Conservation (phyloP, 2,113 vertebrate species). For the Zosterops japonicus region DNA sequence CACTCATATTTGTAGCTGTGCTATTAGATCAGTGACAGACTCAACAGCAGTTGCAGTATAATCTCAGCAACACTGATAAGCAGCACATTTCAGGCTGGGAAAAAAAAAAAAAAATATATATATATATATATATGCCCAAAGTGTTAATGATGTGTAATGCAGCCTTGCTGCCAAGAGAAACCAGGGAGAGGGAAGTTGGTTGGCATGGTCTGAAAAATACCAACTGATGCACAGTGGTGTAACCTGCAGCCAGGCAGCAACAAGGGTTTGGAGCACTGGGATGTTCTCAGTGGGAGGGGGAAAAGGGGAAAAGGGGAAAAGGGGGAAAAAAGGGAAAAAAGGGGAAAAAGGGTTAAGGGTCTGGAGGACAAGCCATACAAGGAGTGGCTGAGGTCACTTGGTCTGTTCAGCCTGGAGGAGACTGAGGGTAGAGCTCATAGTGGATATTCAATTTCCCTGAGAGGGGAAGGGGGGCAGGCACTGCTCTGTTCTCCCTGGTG, state of each 20-base stretch:
- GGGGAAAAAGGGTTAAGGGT: not conserved
- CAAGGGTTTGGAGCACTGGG: not conserved
- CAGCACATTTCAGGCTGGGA: constrained; percentile 6
- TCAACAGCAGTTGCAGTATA: constrained; percentile 38
- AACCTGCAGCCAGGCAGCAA: not conserved
- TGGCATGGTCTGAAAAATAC: not conserved
- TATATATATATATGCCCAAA: not conserved
- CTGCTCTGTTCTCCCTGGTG: not conserved
- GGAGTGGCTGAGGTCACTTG: not conserved
- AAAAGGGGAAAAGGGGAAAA: not conserved
- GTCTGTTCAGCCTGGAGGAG: not conserved
- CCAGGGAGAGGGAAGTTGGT: not conserved
- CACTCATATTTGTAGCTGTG: constrained; percentile 2
- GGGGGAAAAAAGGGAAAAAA: not conserved
- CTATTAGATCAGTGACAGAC: constrained; percentile 54
- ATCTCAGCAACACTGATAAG: constrained; percentile 43
- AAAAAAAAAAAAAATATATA: not conserved
- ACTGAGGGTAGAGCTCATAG: fast-evolving
- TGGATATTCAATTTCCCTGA: fast-evolving
- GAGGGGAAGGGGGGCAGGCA: not conserved
- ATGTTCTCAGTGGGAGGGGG: not conserved
- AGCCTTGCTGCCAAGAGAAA: not conserved
- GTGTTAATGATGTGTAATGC: constrained; percentile 21
- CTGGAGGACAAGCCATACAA: not conserved
- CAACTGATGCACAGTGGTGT: not conserved